Evolutionary conservation across 2,113 vertebrate species (phyloP).

Genomic region (Coptodon bakossiorum): DNA sequence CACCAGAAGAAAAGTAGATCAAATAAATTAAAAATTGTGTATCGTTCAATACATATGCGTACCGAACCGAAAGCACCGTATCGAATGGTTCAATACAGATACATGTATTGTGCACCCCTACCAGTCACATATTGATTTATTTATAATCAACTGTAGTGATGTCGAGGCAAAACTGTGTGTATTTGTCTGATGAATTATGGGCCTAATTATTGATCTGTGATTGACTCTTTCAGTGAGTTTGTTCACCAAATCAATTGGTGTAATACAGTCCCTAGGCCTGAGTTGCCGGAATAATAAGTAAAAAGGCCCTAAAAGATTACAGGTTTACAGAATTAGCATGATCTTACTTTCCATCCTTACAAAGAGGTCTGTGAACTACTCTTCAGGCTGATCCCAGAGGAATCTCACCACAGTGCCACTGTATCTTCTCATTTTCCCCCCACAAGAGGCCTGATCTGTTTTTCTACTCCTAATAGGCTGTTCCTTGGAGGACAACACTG

Average conservation of each 20-base stretch:
- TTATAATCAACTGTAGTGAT: background rate
- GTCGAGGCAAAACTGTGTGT: background rate
- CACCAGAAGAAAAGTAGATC: background rate
- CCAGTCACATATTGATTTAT: background rate
- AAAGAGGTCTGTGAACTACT: background rate
- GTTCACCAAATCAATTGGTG: background rate
- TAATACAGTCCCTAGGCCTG: background rate
- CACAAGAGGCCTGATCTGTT: conserved; percentile 6
- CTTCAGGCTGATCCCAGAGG: background rate
- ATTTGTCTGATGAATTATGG: background rate
- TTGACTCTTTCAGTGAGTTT: background rate
- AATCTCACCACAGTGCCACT: background rate
- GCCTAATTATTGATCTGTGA: background rate
- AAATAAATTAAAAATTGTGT: background rate
- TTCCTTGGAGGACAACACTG: background rate
- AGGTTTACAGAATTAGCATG: background rate
- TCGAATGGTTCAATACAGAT: background rate
- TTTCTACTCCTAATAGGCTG: background rate
- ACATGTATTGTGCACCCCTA: background rate
- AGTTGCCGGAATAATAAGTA: background rate
- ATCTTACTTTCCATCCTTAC: background rate
- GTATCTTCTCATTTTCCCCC: background rate
- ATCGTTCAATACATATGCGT: background rate
- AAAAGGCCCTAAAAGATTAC: background rate
- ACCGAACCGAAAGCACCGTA: background rate